Conservation (phyloP, 2,888 invertebrate genomes). For the Nomada fabriciana region DNA sequence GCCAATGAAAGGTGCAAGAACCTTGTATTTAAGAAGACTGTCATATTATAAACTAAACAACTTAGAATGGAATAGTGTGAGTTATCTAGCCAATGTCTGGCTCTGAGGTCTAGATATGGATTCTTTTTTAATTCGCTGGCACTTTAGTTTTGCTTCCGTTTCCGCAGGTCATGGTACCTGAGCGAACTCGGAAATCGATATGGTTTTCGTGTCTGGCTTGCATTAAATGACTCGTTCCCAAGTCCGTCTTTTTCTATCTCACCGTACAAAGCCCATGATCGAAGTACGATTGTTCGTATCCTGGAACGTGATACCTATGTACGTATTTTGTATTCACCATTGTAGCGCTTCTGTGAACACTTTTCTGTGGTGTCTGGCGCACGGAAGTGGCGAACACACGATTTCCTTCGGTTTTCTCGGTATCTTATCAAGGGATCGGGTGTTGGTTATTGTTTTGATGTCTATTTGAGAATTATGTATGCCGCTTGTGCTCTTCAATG, state of each 20-base stretch:
- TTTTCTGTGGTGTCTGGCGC: no score
- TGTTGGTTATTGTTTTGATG: not conserved
- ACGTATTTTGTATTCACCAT: not conserved
- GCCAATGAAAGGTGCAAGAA: no score
- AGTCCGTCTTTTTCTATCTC: not conserved
- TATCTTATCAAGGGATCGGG: not conserved
- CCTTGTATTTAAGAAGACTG: no score
- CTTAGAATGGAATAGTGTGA: no score
- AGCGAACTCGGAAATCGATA: constrained; percentile 3
- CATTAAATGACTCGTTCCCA: constrained; percentile 4
- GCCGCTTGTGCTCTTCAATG: no score
- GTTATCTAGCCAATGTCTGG: no score
- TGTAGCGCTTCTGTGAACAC: no score
- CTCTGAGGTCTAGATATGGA: not conserved
- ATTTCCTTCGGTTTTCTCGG: not conserved
- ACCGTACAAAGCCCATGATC: not conserved
- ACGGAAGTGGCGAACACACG: not conserved
- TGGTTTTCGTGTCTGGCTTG: constrained; percentile 2
- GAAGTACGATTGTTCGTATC: not conserved
- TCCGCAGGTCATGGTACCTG: not conserved
- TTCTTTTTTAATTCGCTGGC: constrained; percentile 12
- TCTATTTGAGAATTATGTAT: not conserved
- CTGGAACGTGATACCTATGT: not conserved
- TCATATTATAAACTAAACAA: no score
- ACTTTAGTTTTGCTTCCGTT: constrained; percentile 22